phyloP scores from a whole-genome alignment of 1,140 invertebrate genomes.

The Dolichoris vasculosae region DNA sequence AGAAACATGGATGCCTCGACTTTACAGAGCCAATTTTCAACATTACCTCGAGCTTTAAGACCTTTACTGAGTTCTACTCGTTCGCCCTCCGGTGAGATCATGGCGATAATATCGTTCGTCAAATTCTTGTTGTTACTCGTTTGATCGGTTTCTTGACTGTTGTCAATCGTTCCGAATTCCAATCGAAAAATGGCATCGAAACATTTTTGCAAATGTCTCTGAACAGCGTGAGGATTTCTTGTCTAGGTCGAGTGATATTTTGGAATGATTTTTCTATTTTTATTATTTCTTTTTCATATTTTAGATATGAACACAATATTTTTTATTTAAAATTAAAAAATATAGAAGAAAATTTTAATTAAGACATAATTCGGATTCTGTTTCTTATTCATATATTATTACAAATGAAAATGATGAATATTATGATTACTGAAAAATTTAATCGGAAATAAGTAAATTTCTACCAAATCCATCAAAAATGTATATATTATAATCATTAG shows the following conservation, averaged over 20 bases:
- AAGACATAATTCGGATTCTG: too few relatives aligned
- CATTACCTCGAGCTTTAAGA: slow-evolving; percentile 88
- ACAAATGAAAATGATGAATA: too few relatives aligned
- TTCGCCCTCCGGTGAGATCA: slow-evolving; percentile 91
- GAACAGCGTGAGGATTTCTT: slow-evolving; percentile 89
- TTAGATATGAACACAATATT: too few relatives aligned
- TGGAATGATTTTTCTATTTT: too few relatives aligned
- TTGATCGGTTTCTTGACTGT: neutral
- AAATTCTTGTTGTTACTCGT: slow-evolving; percentile 51
- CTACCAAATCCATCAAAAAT: too few relatives aligned
- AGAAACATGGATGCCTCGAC: slow-evolving; percentile 90
- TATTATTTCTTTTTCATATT: too few relatives aligned
- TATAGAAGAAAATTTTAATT: too few relatives aligned
- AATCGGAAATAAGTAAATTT: too few relatives aligned
- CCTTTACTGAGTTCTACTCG: slow-evolving; percentile 85
- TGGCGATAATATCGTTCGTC: slow-evolving; percentile 85
- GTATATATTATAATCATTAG: too few relatives aligned
- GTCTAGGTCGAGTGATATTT: slow-evolving; percentile 74
- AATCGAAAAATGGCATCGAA: slow-evolving; percentile 89
- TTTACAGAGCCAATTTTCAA: slow-evolving; percentile 91
- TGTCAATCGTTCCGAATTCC: slow-evolving; percentile 78
- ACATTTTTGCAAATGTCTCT: slow-evolving; percentile 91
- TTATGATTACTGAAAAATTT: too few relatives aligned
- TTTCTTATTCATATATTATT: too few relatives aligned
- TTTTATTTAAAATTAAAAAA: too few relatives aligned